A percentile compares a stretch with the other conserved stretches of the same genome.
Conservation (phyloP, 2,797 vertebrate genomes). For the Mormyrops boulengeri region DNA sequence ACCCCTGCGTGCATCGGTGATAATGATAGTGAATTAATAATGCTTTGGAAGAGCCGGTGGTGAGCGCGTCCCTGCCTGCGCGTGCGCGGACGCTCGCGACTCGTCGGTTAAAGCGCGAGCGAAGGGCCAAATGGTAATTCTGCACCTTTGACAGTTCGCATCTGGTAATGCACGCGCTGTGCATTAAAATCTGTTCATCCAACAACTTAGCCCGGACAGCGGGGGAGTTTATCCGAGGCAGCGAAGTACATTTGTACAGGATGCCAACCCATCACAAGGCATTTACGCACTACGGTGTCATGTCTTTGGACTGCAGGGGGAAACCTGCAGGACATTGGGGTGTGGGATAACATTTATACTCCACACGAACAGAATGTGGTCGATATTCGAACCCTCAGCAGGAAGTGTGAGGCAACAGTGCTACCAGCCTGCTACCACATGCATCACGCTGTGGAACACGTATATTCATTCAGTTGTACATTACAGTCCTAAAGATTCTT, state of each 20-base stretch:
- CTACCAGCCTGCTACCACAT: not conserved
- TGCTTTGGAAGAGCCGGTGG: not conserved
- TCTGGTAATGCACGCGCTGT: not conserved
- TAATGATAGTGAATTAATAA: not conserved
- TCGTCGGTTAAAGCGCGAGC: not conserved
- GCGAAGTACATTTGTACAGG: not conserved
- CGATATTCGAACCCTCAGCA: not conserved
- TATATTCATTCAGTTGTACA: not conserved
- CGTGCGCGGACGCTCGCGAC: not conserved
- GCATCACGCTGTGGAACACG: not conserved
- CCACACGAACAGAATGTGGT: not conserved
- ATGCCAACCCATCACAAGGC: not conserved
- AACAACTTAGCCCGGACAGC: too few relatives aligned
- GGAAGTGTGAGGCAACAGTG: not conserved
- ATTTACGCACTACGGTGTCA: not conserved
- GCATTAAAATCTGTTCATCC: not conserved
- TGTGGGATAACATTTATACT: not conserved
- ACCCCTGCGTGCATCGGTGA: not conserved
- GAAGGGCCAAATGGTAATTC: not conserved
- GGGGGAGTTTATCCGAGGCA: not conserved
- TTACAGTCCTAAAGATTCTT: not conserved
- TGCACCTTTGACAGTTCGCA: not conserved
- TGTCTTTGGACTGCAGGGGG: not conserved
- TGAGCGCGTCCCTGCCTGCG: not conserved
- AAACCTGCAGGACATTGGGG: not conserved